Evolutionary conservation across 2,797 vertebrate genomes (phyloP), one percentile per base, ranked within the genome.

Genomic region (Mastacembelus armatus): DNA sequence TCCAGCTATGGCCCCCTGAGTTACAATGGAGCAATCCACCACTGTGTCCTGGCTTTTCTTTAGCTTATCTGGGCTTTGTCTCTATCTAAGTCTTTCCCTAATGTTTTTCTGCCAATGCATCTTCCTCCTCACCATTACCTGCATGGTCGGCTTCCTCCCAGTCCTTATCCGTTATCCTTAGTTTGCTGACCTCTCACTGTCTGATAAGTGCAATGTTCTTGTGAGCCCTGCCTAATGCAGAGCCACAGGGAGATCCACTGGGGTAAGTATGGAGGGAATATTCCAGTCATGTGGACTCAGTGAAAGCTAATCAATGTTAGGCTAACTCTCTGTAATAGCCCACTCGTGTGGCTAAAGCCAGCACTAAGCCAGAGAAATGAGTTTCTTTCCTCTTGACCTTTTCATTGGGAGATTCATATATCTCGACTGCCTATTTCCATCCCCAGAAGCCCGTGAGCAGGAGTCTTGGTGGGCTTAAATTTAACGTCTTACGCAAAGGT

Each of bases 291-390:
- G 88, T 83, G 56, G 78, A 45, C 62, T 74, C 71, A 58, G 55
- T 85, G 82, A 89, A 83, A 85, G 73, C 80, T 86, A 90, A 88
- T 91, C 88, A 85, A 84, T 91, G 78, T 69, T 68, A 51, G 61
- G 75, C 74, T 85, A 82, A 84, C 66, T 71, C 59, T 74, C 29
- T 65, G 71, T 82, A 70, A 85, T 75, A 63, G 81, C 75, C 82
- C 82, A 32, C 69, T 78, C 32, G 3, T 35, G 3, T 29, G 24
- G 67, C 67, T 73, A 65, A 82, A 89, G 80, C 83, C 78, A 19
- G 27, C 27, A 3, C 50, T 84, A 80, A 88, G 78, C 69, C 79
- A 48, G 30, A 77, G 55, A 84, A 78, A 84, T 86, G 71, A 77
- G 44, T 77, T 73, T 85, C 47, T 83, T 78, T 76, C 45, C 61